Percentiles rank a stretch among this genome's conserved stretches.
phyloP scores from a whole-genome alignment of 2,797 vertebrate genomes.

The Octomys mimax region DNA sequence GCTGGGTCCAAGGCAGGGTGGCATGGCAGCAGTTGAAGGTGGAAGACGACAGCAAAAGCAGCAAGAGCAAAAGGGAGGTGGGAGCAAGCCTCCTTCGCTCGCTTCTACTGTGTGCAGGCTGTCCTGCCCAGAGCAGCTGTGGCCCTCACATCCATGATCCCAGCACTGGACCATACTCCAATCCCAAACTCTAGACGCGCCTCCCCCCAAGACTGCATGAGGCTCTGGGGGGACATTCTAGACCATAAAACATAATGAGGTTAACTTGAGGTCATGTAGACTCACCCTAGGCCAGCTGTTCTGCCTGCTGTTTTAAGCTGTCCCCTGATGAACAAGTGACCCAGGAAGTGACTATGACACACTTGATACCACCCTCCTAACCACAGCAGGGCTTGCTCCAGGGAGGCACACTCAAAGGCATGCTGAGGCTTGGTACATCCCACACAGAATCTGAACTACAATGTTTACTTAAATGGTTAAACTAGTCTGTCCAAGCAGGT shows the following conservation, averaged over 20 bases:
- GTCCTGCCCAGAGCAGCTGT: no score
- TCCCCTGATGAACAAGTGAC: neutral
- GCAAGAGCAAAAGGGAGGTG: no score
- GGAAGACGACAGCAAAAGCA: no score
- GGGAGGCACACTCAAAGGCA: neutral
- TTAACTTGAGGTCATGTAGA: neutral
- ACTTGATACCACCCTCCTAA: neutral
- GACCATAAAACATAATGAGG: neutral
- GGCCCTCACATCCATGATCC: no score
- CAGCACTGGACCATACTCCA: no score
- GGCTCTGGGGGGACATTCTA: no score
- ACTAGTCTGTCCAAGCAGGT: neutral
- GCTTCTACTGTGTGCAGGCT: no score
- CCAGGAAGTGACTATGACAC: neutral
- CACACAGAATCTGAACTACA: neutral
- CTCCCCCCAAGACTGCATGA: no score
- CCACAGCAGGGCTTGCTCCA: neutral
- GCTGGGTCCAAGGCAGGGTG: no score
- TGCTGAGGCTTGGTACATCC: accelerated
- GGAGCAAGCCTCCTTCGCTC: no score
- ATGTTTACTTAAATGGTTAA: neutral
- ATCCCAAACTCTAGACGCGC: no score
- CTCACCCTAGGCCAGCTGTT: neutral
- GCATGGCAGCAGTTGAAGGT: no score
- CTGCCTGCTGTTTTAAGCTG: neutral